Evolutionary conservation across 2,113 vertebrate genomes (phyloP), one percentile per base, ranked within the genome.

Genomic region (Chloroceryle aenea): DNA sequence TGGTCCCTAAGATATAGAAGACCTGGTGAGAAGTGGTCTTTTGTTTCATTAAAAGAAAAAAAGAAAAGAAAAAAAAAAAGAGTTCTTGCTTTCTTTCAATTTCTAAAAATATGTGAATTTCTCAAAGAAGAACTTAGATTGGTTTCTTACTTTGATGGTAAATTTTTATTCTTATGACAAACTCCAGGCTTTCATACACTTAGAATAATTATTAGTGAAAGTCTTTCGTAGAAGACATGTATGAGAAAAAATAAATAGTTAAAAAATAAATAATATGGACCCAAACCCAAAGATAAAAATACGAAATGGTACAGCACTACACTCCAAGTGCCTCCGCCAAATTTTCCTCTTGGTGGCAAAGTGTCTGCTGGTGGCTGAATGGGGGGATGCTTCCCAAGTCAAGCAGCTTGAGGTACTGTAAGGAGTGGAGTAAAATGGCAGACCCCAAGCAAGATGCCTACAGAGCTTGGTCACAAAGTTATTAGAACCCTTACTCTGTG

Each of bases 101-200:
- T 68, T 80, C 38, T 53, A 66, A 68, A 85, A 32, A 36, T 19
- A 3, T 0, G 0, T 32, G 3, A 1, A 50, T 64, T 75, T 52
- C 50, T 75, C 26, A 56, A 69, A 80, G 11, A 55, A 72, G 11
- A 55, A 72, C 12, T 26, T 47, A 38, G 17, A 26, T 3, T 36
- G 1, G 2, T 50, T 71, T 52, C 14, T 62, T 53, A 40, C 38
- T 90, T 90, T 66, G 17, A 27, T 4, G 2, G 6, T 9, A 66
- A 47, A 22, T 63, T 32, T 59, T 20, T 69, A 30, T 67, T 78
- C 89, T 83, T 7, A 26, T 79, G 21, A 16, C 2, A 59, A 90
- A 15, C 2, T 2, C 23, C 22, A 32, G 19, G 18, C 14, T 69
- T 76, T 76, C 10, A 42, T 29, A 69, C 0, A 2, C 15, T 53